Base-by-base conservation (phyloP, 2,888 invertebrate species). In the Pedicia rivosa region DNA sequence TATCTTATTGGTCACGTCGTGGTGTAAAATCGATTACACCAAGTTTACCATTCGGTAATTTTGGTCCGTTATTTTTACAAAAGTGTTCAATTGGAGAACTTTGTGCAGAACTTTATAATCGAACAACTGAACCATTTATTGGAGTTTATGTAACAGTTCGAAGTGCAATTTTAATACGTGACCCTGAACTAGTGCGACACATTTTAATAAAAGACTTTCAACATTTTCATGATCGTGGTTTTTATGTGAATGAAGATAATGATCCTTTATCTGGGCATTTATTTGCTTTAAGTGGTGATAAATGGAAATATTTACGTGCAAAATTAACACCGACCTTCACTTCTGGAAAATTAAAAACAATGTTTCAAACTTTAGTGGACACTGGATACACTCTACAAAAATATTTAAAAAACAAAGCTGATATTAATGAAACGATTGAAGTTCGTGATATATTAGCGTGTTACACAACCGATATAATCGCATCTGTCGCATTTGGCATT, bases 291-390 rank as follows among this genome's bases (percentile, higher is more conserved):
- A 61, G 63, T 34, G 72, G 70, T 1, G 56, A 62, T 4, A 61
- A 65, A 44, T 76, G 75, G 75, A 72, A 64, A 50, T 62, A 58
- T 31, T 51, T 74, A 12, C 60, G 75, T 9, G 45, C 64, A 2
- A 71, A 71, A 47, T 56, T 75, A 49, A 67, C 73, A 2, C 69
- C 74, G 1, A 65, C 68, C 0, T 76, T 73, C 48, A 69, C 74
- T 2, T 62, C 71, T 0, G 68, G 67, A 10, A 74, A 72, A 52
- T 51, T 75, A 35, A 73, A 70, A 48, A 62, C 56, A 4, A 70
- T 74, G 67, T 72, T 67, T 44, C 60, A 62, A 1, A 61, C 68
- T 4, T 63, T 73, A 12, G 58, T 66, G 30, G 55, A 64, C n/a
- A 66, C 70, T 37, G 66, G 67, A 1, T 50, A 60, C 15, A 58